A percentile compares a stretch with the other conserved stretches of the same genome.
Evolutionary conservation across 2,888 invertebrate genomes (phyloP).

Genomic region (Phyto melanocephala): DNA sequence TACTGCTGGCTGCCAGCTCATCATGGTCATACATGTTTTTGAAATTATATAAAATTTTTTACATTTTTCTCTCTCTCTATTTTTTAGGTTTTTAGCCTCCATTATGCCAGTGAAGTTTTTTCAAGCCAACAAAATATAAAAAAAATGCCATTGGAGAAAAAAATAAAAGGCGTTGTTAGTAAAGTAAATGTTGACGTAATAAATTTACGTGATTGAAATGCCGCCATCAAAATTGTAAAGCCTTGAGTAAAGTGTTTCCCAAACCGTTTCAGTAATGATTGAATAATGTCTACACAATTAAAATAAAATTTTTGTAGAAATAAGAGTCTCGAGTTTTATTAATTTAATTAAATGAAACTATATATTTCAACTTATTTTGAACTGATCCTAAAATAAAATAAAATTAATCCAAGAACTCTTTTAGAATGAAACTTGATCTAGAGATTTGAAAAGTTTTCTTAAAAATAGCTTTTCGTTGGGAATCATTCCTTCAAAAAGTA

Average conservation of each 20-base stretch:
- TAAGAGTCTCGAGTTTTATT: no score
- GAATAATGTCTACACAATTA: no score
- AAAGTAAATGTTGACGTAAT: slow-evolving; percentile 76
- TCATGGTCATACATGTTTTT: slow-evolving; percentile 35
- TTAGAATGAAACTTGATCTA: no score
- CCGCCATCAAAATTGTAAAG: slow-evolving; percentile 70
- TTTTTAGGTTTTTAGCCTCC: background rate
- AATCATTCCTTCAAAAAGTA: no score
- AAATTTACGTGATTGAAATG: slow-evolving; percentile 78
- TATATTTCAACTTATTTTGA: no score
- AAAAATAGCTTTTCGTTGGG: no score
- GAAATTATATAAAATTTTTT: slow-evolving; percentile 41
- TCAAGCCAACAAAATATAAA: background rate
- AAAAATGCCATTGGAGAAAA: slow-evolving; percentile 60
- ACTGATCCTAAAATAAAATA: no score
- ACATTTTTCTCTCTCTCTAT: slow-evolving; percentile 19
- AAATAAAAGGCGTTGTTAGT: slow-evolving; percentile 62
- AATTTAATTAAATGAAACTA: no score
- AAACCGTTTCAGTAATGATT: no score
- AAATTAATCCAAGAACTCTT: no score
- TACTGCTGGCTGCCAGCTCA: background rate
- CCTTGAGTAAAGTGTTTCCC: background rate
- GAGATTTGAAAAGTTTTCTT: no score
- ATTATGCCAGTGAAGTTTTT: background rate
- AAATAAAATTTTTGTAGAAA: no score